phyloP scores from a whole-genome alignment of 2,113 vertebrate genomes.

The Columbina picui region DNA sequence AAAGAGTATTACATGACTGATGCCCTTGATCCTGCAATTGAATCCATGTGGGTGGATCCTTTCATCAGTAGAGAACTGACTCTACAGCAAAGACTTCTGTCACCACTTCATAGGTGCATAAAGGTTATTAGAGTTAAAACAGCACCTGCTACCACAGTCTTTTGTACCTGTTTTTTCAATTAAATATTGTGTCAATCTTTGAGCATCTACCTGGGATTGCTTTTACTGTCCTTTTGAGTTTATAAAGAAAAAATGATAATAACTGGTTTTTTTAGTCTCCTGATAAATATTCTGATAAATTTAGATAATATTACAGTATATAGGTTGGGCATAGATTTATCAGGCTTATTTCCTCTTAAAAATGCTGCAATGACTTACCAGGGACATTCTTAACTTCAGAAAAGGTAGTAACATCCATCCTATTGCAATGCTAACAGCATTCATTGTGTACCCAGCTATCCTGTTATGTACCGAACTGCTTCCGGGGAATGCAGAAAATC shows the following conservation, averaged over 20 bases:
- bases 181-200: neutral
- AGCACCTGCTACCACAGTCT: slow-evolving; percentile 25
- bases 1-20: slow-evolving; percentile 55
- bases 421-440: neutral
- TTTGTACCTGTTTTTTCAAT: neutral
- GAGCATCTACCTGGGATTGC: neutral
- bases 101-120: slow-evolving; percentile 44
- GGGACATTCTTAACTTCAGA: neutral
- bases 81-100: slow-evolving; percentile 30
- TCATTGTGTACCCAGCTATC: neutral
- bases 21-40: slow-evolving; percentile 65
- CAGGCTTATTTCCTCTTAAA: neutral
- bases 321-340: neutral
- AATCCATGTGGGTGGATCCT: slow-evolving; percentile 63
- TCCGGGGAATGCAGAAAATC: neutral
- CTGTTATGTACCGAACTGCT: neutral
- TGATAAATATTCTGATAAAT: neutral
- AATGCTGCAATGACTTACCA: neutral
- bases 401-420: neutral
- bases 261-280: neutral
- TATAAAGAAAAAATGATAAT: neutral
- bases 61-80: slow-evolving; percentile 35
- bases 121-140: slow-evolving; percentile 49
- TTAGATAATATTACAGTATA: neutral
- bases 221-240: neutral